A percentile compares a stretch with the other conserved stretches of the same genome.
These are phyloP conservation scores for Poliocrania exsul DNA, from an alignment of 2,797 vertebrate species.

Conservation along the genomic window DNA sequence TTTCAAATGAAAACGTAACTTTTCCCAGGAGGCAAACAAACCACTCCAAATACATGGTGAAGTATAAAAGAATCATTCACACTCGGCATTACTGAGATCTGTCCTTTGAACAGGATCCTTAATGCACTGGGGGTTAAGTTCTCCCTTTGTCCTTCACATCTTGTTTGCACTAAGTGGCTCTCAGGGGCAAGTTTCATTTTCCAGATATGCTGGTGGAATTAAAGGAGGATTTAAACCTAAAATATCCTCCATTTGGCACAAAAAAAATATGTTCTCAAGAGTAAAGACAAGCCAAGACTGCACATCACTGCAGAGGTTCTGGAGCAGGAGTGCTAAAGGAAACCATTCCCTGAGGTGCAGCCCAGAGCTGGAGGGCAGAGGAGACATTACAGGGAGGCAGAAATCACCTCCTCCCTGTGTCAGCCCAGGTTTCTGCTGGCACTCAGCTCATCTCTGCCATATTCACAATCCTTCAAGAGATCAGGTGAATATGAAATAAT, in stretches of 20 bases:
- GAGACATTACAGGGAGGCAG: neutral
- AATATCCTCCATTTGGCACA: neutral
- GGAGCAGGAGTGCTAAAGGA: neutral
- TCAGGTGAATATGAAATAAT: neutral
- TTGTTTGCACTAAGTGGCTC: neutral
- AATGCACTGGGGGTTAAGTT: accelerated
- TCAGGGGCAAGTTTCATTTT: neutral
- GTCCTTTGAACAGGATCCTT: neutral
- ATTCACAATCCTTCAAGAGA: neutral
- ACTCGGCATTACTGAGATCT: neutral
- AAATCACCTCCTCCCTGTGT: neutral
- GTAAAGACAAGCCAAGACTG: neutral
- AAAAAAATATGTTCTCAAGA: neutral
- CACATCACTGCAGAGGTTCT: neutral
- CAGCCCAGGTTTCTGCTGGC: neutral
- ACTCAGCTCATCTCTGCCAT: neutral
- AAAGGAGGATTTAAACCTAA: neutral
- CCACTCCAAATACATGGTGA: neutral
- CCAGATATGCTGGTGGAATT: neutral
- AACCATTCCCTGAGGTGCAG: neutral
- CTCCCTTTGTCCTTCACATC: neutral
- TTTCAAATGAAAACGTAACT: neutral
- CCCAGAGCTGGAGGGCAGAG: neutral
- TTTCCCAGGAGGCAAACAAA: neutral
- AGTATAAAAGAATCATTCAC: neutral